Percentiles rank a stretch among this genome's conserved stretches.
Conservation (phyloP, 2,113 vertebrate species). For the Leptocoma aspasia region DNA sequence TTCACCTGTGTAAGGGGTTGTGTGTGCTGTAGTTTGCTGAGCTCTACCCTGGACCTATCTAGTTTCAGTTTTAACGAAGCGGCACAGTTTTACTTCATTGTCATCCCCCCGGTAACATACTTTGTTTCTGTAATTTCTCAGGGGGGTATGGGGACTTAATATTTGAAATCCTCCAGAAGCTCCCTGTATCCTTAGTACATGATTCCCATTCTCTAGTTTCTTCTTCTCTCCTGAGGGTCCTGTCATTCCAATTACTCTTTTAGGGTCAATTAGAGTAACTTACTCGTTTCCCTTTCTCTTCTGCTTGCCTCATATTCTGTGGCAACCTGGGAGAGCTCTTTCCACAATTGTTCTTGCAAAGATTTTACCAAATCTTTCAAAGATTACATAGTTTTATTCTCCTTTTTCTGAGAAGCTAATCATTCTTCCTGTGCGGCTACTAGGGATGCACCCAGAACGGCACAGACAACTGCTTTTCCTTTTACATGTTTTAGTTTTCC, state of each 20-base stretch:
- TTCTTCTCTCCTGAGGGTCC: background rate
- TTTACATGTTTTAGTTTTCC: background rate
- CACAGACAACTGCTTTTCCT: background rate
- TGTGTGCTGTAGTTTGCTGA: background rate
- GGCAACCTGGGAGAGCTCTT: background rate
- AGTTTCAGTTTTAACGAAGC: background rate
- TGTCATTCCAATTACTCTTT: background rate
- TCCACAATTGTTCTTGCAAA: background rate
- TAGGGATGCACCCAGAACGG: background rate
- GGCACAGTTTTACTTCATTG: background rate
- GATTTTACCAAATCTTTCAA: background rate
- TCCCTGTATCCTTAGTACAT: background rate
- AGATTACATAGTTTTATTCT: background rate
- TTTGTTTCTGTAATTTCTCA: background rate
- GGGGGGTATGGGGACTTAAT: rapidly evolving
- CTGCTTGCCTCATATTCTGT: background rate
- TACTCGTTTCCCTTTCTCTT: background rate
- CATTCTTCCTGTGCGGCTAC: background rate
- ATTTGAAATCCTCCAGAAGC: background rate
- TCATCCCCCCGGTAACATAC: too few species aligned
- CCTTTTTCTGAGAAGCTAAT: background rate
- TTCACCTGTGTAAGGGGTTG: background rate
- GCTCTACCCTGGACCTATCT: background rate
- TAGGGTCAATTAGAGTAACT: background rate
- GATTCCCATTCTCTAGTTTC: background rate